Evolutionary conservation across 2,888 invertebrate genomes (phyloP).

Genomic region (Caenorhabditis sinica): DNA sequence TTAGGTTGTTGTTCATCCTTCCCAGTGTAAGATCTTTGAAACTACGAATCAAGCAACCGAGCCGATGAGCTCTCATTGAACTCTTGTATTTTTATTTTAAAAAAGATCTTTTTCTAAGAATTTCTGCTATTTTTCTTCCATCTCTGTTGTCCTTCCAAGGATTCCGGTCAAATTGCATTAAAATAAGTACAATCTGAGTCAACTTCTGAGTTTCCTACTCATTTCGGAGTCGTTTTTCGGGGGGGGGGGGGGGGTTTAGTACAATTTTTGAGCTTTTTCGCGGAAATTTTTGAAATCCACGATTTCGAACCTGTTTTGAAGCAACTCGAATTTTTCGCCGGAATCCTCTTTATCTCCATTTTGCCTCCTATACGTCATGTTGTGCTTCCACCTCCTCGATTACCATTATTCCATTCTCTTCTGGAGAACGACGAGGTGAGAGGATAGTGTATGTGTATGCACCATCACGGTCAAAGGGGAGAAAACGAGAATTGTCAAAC

Average conservation of each 20-base stretch:
- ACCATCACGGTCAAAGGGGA: constrained; percentile 11
- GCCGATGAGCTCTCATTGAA: constrained; percentile 19
- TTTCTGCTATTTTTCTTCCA: background rate
- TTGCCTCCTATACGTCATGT: too few relatives aligned
- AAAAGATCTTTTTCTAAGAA: background rate
- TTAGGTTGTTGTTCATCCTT: constrained; percentile 50
- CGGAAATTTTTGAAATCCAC: too few relatives aligned
- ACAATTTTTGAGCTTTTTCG: too few relatives aligned
- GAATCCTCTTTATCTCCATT: too few relatives aligned
- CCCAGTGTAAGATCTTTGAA: constrained; percentile 48
- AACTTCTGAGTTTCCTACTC: too few relatives aligned
- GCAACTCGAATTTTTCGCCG: too few relatives aligned
- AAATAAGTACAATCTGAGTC: too few relatives aligned
- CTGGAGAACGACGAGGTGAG: constrained; percentile 14
- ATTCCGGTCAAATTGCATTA: too few relatives aligned
- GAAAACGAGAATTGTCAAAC: constrained; percentile 24
- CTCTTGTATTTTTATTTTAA: background rate
- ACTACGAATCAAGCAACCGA: constrained; percentile 26
- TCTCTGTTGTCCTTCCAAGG: background rate
- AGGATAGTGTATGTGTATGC: background rate
- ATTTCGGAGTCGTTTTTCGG: too few relatives aligned
- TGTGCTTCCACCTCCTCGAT: background rate
- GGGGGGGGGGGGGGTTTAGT: too few relatives aligned
- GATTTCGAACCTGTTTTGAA: too few relatives aligned
- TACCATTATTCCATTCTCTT: background rate